Percentiles rank a stretch among this genome's conserved stretches.
Conservation (phyloP, 2,113 vertebrate genomes). For the Gopherus evgoodei region DNA sequence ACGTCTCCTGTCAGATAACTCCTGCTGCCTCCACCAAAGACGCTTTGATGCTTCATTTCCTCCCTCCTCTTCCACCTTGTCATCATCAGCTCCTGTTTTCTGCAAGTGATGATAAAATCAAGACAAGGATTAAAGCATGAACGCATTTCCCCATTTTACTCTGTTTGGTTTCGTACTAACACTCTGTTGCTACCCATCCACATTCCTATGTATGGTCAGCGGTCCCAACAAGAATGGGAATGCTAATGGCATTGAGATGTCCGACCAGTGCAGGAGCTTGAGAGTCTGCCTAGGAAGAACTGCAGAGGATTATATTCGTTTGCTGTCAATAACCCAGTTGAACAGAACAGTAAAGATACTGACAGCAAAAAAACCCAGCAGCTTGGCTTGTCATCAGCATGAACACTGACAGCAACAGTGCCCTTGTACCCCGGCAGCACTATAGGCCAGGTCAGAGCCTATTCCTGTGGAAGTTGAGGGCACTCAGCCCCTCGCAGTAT, state of each 20-base stretch:
- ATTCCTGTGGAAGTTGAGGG: neutral
- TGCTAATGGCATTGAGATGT: slow-evolving; percentile 37
- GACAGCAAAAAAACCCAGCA: neutral
- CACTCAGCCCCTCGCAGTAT: neutral
- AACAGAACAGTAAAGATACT: neutral
- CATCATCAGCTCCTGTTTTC: neutral
- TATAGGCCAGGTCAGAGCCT: neutral
- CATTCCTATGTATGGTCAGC: slow-evolving; percentile 16
- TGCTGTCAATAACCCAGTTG: neutral
- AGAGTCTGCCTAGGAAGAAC: neutral
- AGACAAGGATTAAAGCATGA: neutral
- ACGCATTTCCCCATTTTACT: neutral
- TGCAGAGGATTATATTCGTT: neutral
- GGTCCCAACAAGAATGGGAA: neutral
- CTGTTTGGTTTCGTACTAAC: neutral
- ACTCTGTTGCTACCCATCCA: neutral
- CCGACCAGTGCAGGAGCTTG: slow-evolving; percentile 27
- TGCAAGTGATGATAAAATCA: neutral
- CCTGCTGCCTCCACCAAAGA: neutral
- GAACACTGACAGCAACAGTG: neutral
- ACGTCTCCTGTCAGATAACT: neutral
- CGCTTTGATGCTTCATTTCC: neutral
- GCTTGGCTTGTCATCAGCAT: neutral
- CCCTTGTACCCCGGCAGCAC: neutral
- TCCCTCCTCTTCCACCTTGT: neutral